These are phyloP conservation scores for Aphyosemion australe DNA, from an alignment of 2,113 vertebrate genomes.

Conservation along the genomic window DNA sequence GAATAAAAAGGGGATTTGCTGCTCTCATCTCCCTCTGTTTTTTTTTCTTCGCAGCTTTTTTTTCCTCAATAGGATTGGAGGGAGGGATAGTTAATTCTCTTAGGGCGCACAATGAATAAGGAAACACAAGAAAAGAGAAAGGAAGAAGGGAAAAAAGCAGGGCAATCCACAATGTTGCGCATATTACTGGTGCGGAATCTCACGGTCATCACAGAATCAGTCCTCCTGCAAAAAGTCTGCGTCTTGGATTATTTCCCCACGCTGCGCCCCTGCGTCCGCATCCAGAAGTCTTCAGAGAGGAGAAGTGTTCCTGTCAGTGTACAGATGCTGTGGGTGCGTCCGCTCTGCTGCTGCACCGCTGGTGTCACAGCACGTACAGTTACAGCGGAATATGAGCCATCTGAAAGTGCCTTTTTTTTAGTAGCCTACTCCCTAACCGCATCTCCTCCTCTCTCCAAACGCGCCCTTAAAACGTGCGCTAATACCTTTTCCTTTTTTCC, in stretches of 20 bases:
- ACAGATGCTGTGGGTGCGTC: slow-evolving; percentile 64
- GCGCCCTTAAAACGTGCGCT: slow-evolving; percentile 18
- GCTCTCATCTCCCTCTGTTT: slow-evolving; percentile 86
- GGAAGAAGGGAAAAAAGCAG: slow-evolving; percentile 42
- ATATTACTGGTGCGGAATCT: slow-evolving; percentile 71
- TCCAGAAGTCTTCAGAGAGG: slow-evolving; percentile 45
- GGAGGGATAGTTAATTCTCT: slow-evolving; percentile 86
- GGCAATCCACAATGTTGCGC: slow-evolving; percentile 69
- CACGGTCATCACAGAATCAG: slow-evolving; percentile 66
- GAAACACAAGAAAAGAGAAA: slow-evolving; percentile 75
- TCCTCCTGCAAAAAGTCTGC: slow-evolving; percentile 46
- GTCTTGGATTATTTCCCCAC: slow-evolving; percentile 37
- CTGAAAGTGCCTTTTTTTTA: slow-evolving; percentile 71
- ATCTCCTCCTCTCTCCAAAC: slow-evolving; percentile 78
- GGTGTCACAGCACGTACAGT: slow-evolving; percentile 69
- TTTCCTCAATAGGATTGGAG: slow-evolving; percentile 79
- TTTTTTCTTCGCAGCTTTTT: slow-evolving; percentile 45
- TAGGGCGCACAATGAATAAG: slow-evolving; percentile 82
- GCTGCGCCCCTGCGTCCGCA: slow-evolving; percentile 47
- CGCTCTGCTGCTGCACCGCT: slow-evolving; percentile 58
- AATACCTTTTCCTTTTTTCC: slow-evolving; percentile 16
- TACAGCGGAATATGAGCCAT: slow-evolving; percentile 74
- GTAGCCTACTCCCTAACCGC: slow-evolving; percentile 80
- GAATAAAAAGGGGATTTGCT: slow-evolving; percentile 88
- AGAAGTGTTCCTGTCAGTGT: slow-evolving; percentile 49